Percentiles rank a stretch among this genome's conserved stretches.
Conservation (phyloP, 2,113 vertebrate species). For the Hiodon alosoides region DNA sequence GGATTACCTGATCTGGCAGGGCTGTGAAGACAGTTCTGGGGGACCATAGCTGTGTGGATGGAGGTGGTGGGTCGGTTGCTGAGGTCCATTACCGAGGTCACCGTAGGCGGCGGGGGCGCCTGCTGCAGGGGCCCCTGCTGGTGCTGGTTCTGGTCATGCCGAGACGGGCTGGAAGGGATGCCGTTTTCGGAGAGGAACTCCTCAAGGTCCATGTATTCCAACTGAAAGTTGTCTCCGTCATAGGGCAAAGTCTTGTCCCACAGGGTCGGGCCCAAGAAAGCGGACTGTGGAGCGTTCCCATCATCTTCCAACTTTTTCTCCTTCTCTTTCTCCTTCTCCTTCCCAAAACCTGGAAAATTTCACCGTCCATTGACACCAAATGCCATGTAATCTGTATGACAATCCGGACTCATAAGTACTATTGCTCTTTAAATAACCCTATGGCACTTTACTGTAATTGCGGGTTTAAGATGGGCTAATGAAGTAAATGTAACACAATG, state of each 20-base stretch:
- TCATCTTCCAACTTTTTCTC: constrained; percentile 84
- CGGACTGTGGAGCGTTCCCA: constrained; percentile 72
- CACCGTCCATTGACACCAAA: not conserved
- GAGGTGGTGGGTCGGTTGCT: constrained; percentile 73
- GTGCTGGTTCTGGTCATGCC: constrained; percentile 71
- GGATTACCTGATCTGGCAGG: constrained; percentile 74
- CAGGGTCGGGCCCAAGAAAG: constrained; percentile 83
- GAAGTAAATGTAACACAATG: too few species aligned
- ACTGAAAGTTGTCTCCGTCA: constrained; percentile 82
- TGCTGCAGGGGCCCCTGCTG: constrained; percentile 52
- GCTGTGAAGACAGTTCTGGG: constrained; percentile 76
- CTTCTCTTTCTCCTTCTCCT: constrained; percentile 71
- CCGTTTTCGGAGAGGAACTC: constrained; percentile 88
- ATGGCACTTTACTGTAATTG: too few species aligned
- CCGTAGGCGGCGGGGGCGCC: constrained; percentile 45
- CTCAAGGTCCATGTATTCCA: constrained; percentile 93
- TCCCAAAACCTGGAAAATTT: constrained; percentile 65
- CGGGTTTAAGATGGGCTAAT: too few species aligned
- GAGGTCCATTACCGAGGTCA: constrained; percentile 78
- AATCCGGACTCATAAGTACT: too few species aligned
- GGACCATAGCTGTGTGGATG: constrained; percentile 65
- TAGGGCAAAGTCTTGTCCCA: constrained; percentile 91
- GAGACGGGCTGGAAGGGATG: constrained; percentile 76
- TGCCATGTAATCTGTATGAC: not conserved
- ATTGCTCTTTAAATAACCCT: too few species aligned